These are phyloP conservation scores for Parnassius glacialis DNA, from an alignment of 2,888 invertebrate genomes.

Conservation along the genomic window DNA sequence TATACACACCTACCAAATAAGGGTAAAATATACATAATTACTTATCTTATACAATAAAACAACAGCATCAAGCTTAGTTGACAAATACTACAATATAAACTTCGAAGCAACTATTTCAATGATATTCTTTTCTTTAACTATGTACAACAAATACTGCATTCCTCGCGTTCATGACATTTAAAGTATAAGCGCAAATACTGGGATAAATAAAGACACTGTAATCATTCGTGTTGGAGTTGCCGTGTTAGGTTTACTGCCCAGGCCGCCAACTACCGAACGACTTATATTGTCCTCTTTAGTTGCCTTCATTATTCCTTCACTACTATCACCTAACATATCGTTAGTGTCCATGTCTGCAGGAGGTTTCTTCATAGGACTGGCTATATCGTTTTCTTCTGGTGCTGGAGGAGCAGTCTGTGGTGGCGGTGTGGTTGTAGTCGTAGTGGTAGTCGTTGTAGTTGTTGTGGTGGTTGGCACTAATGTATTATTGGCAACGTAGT, in stretches of 20 bases:
- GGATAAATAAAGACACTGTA: constrained; percentile 50
- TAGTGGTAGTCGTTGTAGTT: constrained; percentile 80
- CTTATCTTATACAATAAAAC: constrained; percentile 47
- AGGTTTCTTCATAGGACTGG: constrained; percentile 53
- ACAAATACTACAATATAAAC: constrained; percentile 52
- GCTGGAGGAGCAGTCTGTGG: constrained; percentile 75
- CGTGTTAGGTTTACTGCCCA: constrained; percentile 58
- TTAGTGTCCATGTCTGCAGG: constrained; percentile 51
- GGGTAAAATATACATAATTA: constrained; percentile 26
- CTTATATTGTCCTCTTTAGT: constrained; percentile 63
- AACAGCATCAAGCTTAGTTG: constrained; percentile 67
- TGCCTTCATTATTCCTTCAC: constrained; percentile 52
- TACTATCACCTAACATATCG: constrained; percentile 57
- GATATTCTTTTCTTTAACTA: constrained; percentile 54
- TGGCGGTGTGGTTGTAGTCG: constrained; percentile 81
- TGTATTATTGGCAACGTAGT: constrained; percentile 87
- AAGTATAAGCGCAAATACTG: constrained; percentile 58
- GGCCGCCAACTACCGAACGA: constrained; percentile 59
- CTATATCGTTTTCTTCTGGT: constrained; percentile 70
- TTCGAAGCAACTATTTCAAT: constrained; percentile 59
- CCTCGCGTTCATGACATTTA: constrained; percentile 41
- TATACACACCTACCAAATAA: constrained; percentile 58
- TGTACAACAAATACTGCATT: constrained; percentile 55
- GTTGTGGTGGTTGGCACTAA: constrained; percentile 89
- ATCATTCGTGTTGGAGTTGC: constrained; percentile 43